These are phyloP conservation scores for Drosophila sp. DNA, from an alignment of 1,140 invertebrate genomes.

Conservation along the genomic window DNA sequence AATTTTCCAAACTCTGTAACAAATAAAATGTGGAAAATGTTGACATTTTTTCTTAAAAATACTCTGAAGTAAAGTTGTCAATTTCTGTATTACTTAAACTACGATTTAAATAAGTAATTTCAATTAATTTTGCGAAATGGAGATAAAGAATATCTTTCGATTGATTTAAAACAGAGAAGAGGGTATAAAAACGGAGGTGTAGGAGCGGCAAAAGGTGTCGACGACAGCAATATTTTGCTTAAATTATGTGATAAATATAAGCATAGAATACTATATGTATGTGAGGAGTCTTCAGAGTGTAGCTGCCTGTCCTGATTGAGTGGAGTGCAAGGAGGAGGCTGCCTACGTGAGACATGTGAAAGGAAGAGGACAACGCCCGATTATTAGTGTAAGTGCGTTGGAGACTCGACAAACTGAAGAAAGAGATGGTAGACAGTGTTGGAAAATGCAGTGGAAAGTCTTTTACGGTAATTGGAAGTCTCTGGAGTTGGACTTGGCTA, in stretches of 20 bases:
- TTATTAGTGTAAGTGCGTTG: constrained; percentile 63
- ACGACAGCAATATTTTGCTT: constrained; percentile 70
- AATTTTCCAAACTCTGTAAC: no score
- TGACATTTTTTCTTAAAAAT: no score
- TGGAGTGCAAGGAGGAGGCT: constrained; percentile 17
- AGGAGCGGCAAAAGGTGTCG: constrained; percentile 18
- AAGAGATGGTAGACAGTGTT: not conserved
- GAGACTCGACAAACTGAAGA: constrained; percentile 12
- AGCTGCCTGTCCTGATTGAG: constrained; percentile 13
- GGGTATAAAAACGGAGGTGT: not conserved
- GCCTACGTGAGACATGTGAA: constrained; percentile 40
- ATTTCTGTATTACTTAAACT: no score
- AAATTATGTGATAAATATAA: constrained; percentile 83
- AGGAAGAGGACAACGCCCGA: constrained; percentile 2
- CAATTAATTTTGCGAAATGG: no score
- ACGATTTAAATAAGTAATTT: no score
- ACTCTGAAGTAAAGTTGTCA: no score
- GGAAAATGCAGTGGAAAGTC: not conserved
- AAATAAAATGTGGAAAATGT: no score
- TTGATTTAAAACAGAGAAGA: not conserved
- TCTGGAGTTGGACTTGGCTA: constrained; percentile 33
- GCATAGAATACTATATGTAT: constrained; percentile 46
- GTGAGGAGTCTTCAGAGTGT: constrained; percentile 5
- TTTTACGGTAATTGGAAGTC: constrained; percentile 71
- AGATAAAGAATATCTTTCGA: no score